These are phyloP conservation scores for Alethe castanea DNA, from an alignment of 2,113 vertebrate genomes.

Conservation along the genomic window DNA sequence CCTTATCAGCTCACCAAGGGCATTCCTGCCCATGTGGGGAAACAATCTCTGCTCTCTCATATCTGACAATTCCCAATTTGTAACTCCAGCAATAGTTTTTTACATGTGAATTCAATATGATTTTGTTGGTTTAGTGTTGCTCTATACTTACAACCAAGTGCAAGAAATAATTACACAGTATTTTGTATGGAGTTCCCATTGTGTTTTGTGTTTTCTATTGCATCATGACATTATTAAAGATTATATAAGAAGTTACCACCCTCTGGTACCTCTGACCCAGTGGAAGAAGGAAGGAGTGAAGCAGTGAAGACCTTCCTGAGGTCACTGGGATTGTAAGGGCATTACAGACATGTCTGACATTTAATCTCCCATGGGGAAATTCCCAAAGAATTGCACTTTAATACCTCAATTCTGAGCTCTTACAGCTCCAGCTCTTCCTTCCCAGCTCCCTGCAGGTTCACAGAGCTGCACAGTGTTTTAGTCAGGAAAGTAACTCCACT, in stretches of 20 bases:
- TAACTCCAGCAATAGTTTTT: background rate
- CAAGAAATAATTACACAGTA: background rate
- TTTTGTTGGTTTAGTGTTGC: background rate
- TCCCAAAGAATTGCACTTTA: background rate
- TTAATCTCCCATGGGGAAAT: background rate
- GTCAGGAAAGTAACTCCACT: background rate
- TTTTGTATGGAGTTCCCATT: background rate
- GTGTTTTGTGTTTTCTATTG: background rate
- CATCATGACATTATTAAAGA: background rate
- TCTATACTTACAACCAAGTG: background rate
- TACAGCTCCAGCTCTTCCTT: background rate
- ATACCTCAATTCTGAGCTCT: background rate
- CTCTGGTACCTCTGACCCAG: background rate
- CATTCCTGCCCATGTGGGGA: background rate
- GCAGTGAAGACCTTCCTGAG: background rate
- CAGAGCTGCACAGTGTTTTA: background rate
- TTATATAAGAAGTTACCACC: background rate
- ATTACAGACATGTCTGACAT: background rate
- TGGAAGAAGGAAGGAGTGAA: background rate
- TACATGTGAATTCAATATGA: background rate
- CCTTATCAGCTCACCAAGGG: background rate
- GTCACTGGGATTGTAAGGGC: background rate
- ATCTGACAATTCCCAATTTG: background rate
- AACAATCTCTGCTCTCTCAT: background rate
- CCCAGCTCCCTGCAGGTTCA: background rate